Evolutionary conservation across 2,797 vertebrate genomes (phyloP), one percentile per base, ranked within the genome.

Genomic region (Etheostoma nigrum): DNA sequence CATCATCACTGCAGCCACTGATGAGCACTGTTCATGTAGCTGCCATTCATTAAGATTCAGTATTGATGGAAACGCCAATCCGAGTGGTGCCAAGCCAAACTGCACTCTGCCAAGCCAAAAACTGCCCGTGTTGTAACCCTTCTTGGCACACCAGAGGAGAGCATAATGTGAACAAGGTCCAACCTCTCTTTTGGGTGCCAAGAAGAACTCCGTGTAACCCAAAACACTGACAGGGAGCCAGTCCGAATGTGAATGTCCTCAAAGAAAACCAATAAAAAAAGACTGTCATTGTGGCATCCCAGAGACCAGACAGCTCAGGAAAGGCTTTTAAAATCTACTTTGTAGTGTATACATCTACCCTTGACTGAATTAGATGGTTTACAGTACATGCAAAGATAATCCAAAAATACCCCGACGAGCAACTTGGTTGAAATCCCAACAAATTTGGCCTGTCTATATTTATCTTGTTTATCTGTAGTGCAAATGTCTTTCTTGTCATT

Each of bases 251-350:
- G 89, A 94, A 92, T 86, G 86, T 91, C 88, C 92, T 93, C 89
- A 93, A 92, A 93, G 92, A 91, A 90, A 90, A 91, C 86, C 88
- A 88, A 91, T 91, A 93, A 92, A 92, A 93, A 91, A 93, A 90
- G 87, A 94, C 88, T 87, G 88, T 91, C 88, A 93, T 93, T 93
- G 93, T 92, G 92, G 91, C 91, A 92, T 91, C 90, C 79, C 83
- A 47, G 67, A 83, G 78, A 89, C 82, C 85, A 82, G 85, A 90
- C 84, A 86, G 83, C 59, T 83, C 69, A 86, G 64, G 83, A 79
- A 67, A 53, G 79, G 83, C 85, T 83, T 90, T 73, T 63, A 52
- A 84, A 84, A 85, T 87, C 81, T 47, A 76, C 89, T 90, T 91
- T 89, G 87, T 86, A 83, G 84, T 68, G 69, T 88, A 74, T 79